A percentile compares a stretch with the other conserved stretches of the same genome.
Conservation (phyloP, 2,888 invertebrate genomes). For the Cantharis rufa region DNA sequence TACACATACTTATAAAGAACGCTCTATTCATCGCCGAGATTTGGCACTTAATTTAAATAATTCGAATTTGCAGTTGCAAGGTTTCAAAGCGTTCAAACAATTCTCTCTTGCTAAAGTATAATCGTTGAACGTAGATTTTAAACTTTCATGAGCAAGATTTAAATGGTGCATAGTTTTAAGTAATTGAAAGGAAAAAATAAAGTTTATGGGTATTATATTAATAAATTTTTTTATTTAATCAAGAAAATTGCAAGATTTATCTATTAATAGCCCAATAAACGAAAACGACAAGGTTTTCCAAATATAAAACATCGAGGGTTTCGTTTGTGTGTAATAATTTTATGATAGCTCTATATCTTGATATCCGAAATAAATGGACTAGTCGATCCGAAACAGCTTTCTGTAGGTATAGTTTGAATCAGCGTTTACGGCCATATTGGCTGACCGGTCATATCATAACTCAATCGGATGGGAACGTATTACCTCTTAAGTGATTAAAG, state of each 20-base stretch:
- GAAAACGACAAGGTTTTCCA: background rate
- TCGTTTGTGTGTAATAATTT: conserved; percentile 49
- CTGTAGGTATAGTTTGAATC: conserved; percentile 53
- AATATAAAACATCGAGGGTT: conserved; percentile 3
- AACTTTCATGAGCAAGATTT: background rate
- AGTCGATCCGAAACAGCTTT: conserved; percentile 37
- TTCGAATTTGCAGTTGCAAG: background rate
- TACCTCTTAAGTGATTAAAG: conserved; percentile 58
- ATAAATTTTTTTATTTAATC: background rate
- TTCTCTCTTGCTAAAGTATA: background rate
- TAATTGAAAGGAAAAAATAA: background rate
- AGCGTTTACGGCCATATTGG: conserved; percentile 52
- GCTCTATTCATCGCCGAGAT: background rate
- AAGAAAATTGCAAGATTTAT: background rate
- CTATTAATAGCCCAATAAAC: background rate
- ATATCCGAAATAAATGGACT: conserved; percentile 47
- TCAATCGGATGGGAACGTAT: conserved; percentile 51
- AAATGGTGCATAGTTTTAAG: background rate
- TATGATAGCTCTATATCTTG: conserved; percentile 46
- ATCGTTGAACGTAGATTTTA: background rate
- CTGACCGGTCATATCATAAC: conserved; percentile 56
- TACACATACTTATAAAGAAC: background rate
- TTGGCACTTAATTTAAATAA: conserved; percentile 3
- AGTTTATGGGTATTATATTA: background rate
- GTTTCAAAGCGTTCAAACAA: conserved; percentile 1